These are phyloP conservation scores for Gymnothorax reevesii DNA, from an alignment of 2,797 vertebrate species.

Conservation along the genomic window DNA sequence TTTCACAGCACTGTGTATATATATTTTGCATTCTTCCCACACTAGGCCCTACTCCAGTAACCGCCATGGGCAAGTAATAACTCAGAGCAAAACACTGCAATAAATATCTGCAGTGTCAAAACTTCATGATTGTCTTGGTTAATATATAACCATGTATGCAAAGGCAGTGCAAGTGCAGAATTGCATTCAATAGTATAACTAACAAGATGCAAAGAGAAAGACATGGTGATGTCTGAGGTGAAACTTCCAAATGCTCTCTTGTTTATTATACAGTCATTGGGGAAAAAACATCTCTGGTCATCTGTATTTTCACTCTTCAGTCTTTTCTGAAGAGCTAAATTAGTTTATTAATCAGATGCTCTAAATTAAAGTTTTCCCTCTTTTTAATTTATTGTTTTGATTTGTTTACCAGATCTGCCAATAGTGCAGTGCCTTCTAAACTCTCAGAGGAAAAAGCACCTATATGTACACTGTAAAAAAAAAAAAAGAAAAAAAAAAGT, in stretches of 20 bases:
- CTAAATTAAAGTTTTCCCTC: background rate
- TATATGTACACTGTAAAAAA: no score
- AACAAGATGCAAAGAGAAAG: constrained; percentile 19
- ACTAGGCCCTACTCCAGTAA: background rate
- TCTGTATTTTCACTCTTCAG: background rate
- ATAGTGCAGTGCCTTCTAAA: background rate
- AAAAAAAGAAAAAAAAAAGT: no score
- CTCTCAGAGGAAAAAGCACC: no score
- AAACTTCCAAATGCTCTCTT: constrained; percentile 1
- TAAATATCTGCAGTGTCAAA: constrained; percentile 4
- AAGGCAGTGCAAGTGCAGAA: background rate
- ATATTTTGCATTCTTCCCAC: background rate
- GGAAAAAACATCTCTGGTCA: background rate
- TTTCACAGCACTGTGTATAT: no score
- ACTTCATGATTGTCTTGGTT: background rate
- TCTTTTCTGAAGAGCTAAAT: background rate
- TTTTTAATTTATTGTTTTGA: background rate
- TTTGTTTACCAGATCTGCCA: background rate
- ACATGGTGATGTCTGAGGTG: constrained; percentile 17
- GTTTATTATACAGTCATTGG: background rate
- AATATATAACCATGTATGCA: background rate
- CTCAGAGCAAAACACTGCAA: background rate
- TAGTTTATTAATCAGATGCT: no score
- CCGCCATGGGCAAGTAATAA: background rate
- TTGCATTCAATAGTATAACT: background rate